Base-by-base conservation (phyloP, 2,113 vertebrate genomes). In the Coreoperca whiteheadi region DNA sequence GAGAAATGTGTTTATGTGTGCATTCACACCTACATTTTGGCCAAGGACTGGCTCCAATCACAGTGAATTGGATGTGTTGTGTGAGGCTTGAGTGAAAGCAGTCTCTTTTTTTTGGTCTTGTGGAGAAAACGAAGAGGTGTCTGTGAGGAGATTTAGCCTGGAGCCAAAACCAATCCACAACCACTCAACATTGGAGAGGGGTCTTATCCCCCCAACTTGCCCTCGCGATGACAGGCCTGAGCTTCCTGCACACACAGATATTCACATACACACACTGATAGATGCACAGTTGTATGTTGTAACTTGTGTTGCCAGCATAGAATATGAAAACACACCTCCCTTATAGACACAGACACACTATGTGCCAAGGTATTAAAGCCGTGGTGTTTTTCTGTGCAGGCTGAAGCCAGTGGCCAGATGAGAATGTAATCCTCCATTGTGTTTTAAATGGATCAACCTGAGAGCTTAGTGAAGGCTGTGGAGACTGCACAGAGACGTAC, bases 161-260 rank as follows among this genome's bases (percentile, higher is more conserved):
- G 75, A 90, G 92, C 93, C 92, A 94, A 93, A 93, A 93, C 81
- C 92, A 92, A 90, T 93, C 91, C 92, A 91, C 84, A 91, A 79
- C 67, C 92, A 91, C 92, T 94, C 86, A 84, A 91, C 82, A 82
- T 66, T 91, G 88, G 91, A 94, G 91, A 93, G 91, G 89, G 87
- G 91, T 86, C 88, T 93, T 80, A 89, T 87, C 87, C 90, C 71
- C 74, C 72, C 66, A 85, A 90, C 92, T 87, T 92, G 88, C 82
- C 91, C 91, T 87, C 3, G n/a, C 72, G 8, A 79, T 84, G 87
- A 86, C 87, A 86, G 82, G 77, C 82, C 79, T 48, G 80, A 90
- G 81, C 79, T 75, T 87, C 64, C 79, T 64, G 74, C 86, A 69
- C 70, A 79, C 34, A 67, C 37, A 83, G 32, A 74, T 21, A 59